Percentiles rank a stretch among this genome's conserved stretches.
Conservation (phyloP, 2,888 invertebrate species). For the Andrena trimmerana region DNA sequence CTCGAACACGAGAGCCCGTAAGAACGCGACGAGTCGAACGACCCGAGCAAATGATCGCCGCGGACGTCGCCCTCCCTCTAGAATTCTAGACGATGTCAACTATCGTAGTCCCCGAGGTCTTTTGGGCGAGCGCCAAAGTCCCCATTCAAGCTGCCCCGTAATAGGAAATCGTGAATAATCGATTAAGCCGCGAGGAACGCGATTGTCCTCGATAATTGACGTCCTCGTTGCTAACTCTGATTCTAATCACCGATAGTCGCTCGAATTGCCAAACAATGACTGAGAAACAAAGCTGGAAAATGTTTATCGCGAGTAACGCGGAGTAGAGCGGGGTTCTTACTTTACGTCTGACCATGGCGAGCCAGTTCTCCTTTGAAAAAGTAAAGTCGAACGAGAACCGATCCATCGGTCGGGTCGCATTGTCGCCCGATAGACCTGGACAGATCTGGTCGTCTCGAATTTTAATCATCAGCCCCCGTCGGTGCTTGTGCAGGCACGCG, state of each 20-base stretch:
- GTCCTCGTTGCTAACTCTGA: not conserved
- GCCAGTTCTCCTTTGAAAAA: constrained; percentile 18
- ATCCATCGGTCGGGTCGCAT: constrained; percentile 10
- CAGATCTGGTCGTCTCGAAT: constrained; percentile 61
- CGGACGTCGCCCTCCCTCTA: not conserved
- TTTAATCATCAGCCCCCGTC: constrained; percentile 77
- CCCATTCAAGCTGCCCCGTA: not conserved
- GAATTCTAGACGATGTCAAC: not conserved
- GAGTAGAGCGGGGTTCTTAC: not conserved
- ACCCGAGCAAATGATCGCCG: constrained; percentile 38
- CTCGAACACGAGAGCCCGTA: constrained; percentile 51
- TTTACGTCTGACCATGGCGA: constrained; percentile 2
- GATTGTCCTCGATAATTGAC: not conserved
- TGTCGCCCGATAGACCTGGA: constrained; percentile 27
- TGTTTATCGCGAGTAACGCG: not conserved
- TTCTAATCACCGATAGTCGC: not conserved
- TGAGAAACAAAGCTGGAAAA: not conserved
- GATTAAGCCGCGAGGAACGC: constrained; percentile 14
- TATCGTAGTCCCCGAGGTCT: too few species aligned
- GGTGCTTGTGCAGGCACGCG: constrained; percentile 61
- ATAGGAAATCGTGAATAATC: constrained; percentile 27
- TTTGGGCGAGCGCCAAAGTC: too few species aligned
- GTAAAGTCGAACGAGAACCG: constrained; percentile 39
- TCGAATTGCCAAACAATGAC: not conserved
- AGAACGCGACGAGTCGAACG: constrained; percentile 47